Conservation (phyloP, 2,113 vertebrate species). For the Terrapene triunguis region DNA sequence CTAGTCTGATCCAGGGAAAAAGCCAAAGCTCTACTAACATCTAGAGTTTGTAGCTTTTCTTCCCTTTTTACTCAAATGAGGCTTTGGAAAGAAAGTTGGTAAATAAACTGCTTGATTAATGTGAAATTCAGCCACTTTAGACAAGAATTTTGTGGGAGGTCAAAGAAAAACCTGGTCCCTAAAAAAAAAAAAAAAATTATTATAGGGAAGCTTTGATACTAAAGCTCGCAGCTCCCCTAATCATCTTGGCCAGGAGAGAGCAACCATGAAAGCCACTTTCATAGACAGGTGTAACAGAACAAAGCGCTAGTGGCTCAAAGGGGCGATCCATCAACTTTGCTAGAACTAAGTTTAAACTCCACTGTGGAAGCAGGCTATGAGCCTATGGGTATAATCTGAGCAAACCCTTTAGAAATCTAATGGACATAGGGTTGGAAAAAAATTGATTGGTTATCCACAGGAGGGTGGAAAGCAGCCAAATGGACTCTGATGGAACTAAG, state of each 20-base stretch:
- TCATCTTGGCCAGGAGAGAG: background rate
- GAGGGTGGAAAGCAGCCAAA: background rate
- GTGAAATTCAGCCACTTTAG: background rate
- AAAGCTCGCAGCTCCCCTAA: background rate
- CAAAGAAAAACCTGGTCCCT: no score
- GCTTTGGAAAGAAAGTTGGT: background rate
- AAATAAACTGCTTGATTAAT: background rate
- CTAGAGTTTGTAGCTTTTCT: background rate
- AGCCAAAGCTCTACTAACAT: background rate
- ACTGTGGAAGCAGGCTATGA: background rate
- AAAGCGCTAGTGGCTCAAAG: background rate
- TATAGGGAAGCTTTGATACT: background rate
- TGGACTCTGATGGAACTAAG: background rate
- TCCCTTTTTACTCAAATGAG: background rate
- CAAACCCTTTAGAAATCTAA: background rate
- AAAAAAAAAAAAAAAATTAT: no score
- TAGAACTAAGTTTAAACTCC: background rate
- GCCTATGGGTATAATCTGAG: background rate
- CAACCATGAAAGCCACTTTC: background rate
- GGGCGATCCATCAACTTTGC: background rate
- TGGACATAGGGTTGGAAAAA: background rate
- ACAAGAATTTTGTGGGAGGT: background rate
- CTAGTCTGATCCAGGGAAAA: background rate
- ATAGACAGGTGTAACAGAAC: background rate
- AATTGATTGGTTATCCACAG: background rate